A percentile compares a stretch with the other conserved stretches of the same genome.
phyloP scores from a whole-genome alignment of 2,113 vertebrate species.

The Corythoichthys intestinalis region DNA sequence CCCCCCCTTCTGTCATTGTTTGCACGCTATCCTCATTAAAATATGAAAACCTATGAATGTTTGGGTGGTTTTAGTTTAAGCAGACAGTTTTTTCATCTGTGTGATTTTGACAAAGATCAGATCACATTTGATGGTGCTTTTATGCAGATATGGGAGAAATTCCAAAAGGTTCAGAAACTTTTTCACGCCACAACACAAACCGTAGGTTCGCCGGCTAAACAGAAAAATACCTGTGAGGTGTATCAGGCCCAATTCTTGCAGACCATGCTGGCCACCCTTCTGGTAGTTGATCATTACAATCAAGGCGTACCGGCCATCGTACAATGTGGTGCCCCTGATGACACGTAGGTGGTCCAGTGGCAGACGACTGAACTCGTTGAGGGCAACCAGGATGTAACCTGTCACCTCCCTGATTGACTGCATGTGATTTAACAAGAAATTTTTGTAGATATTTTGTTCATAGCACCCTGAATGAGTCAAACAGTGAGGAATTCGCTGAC shows the following conservation, averaged over 20 bases:
- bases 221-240: constrained; percentile 81
- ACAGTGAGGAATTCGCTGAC: neutral
- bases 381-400: constrained; percentile 84
- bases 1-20: too few relatives aligned
- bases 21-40: too few relatives aligned
- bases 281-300: constrained; percentile 87
- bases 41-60: too few relatives aligned
- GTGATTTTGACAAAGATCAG: too few relatives aligned
- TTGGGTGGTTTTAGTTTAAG: too few relatives aligned
- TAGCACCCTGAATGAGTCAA: neutral
- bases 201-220: too few relatives aligned
- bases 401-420: constrained; percentile 94
- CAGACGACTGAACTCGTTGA: constrained; percentile 81
- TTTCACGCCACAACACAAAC: too few relatives aligned
- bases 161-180: too few relatives aligned
- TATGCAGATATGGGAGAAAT: too few relatives aligned
- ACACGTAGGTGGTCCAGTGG: constrained; percentile 86
- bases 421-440: neutral
- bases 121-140: too few relatives aligned
- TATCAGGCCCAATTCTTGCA: constrained; percentile 81
- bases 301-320: constrained; percentile 80
- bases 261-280: constrained; percentile 76
- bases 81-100: too few relatives aligned
- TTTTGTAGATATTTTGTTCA: neutral
- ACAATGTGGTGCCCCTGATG: constrained; percentile 84